Percentiles rank a stretch among this genome's conserved stretches.
Conservation (phyloP, 2,113 vertebrate species). For the Emydura subglobosa region DNA sequence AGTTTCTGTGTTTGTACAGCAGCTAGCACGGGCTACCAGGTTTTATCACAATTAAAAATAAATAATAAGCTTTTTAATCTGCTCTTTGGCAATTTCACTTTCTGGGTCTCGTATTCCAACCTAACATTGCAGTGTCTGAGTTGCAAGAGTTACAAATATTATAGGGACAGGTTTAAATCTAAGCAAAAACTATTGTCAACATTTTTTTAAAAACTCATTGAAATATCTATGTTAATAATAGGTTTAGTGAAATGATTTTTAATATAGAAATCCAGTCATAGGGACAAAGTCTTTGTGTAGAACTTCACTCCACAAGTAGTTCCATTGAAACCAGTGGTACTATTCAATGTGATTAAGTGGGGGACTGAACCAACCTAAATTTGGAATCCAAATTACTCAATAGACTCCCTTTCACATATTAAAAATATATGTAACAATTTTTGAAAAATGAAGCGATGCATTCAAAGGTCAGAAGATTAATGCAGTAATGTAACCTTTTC, state of each 20-base stretch:
- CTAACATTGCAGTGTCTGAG: neutral
- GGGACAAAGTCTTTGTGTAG: neutral
- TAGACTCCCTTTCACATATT: neutral
- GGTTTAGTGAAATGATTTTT: neutral
- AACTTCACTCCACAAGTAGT: neutral
- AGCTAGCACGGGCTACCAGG: neutral
- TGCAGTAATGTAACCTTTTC: neutral
- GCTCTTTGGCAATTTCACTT: neutral
- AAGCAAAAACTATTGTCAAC: neutral
- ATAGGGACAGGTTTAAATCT: neutral
- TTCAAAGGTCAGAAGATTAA: neutral
- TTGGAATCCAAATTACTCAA: neutral
- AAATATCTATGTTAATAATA: neutral
- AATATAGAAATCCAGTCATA: neutral
- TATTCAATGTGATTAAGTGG: neutral
- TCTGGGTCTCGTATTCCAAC: neutral
- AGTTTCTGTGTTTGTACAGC: neutral
- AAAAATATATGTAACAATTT: neutral
- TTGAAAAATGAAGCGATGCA: neutral
- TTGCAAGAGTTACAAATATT: neutral
- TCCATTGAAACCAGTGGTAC: neutral
- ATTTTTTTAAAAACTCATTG: neutral
- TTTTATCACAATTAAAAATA: neutral
- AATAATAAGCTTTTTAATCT: neutral
- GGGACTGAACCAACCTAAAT: fast-evolving